Evolutionary conservation across 2,888 invertebrate genomes (phyloP), one percentile per base, ranked within the genome.

Genomic region (Pterostichus niger): DNA sequence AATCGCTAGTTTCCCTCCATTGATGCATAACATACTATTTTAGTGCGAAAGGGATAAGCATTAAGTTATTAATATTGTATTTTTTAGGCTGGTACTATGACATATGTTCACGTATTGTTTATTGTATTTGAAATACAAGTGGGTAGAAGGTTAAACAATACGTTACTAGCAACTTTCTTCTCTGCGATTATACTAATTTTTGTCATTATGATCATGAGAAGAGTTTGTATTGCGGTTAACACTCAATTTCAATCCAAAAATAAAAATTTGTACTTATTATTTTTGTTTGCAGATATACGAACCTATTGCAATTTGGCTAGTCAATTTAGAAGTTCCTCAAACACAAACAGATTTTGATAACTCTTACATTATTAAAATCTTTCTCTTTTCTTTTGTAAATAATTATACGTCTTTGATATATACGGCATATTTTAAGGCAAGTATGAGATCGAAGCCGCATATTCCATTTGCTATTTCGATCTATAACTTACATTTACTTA

Each of bases 341-440:
- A 89, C 89, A 0, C 87, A 88, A 84, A 84, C 85, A 4, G 87
- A 88, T 40, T 89, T 87, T 84, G 88, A 89, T 59, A 87, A 88
- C 76, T 87, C 90, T 1, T 89, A 87, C 83, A 87, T 90, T 56
- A 87, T 87, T 77, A 90, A 90, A 85, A 85, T 87, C 31, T 90
- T 88, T 84, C 87, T 88, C 9, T 85, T 90, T 73, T 87, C 87
- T 5, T 89, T 90, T 84, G 86, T 88, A 3, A 89, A 89, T 84
- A 88, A 88, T 78, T 90, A 89, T 84, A 85, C 88, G 7, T 87
- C 88, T 0, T 85, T 89, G 56, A 86, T 89, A 46, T 90, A 90
- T 82, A 86, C 87, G 13, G 89, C 89, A 10, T 90, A 90, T 83
- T 84, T 90, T 46, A 89, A 89, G 86, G 90, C 89, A 85, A 84